Percentiles rank a stretch among this genome's conserved stretches.
Conservation (phyloP, 2,113 vertebrate genomes). For the Fregetta grallaria region DNA sequence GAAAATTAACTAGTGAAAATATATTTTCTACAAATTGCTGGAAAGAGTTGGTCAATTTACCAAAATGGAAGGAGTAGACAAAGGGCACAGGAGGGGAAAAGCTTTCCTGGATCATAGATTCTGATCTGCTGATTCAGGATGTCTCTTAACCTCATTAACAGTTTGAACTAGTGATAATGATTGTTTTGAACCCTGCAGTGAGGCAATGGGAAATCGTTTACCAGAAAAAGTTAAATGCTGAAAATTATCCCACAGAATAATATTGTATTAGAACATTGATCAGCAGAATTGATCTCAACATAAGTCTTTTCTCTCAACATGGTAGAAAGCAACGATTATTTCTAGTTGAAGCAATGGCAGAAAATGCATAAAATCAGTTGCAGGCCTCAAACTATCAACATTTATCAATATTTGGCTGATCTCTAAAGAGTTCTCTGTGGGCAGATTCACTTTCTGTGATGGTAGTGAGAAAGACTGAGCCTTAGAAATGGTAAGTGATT, state of each 20-base stretch:
- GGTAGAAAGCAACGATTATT: neutral
- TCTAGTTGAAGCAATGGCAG: neutral
- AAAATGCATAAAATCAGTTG: neutral
- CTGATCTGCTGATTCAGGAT: constrained; percentile 74
- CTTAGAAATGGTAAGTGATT: neutral
- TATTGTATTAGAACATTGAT: constrained; percentile 29
- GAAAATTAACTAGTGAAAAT: constrained; percentile 61
- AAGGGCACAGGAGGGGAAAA: constrained; percentile 1
- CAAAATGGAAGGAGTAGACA: neutral
- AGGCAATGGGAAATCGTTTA: constrained; percentile 47
- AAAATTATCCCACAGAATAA: constrained; percentile 25
- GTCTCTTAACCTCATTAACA: constrained; percentile 66
- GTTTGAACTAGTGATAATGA: constrained; percentile 48
- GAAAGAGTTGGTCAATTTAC: constrained; percentile 47
- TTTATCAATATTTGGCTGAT: neutral
- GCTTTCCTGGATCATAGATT: constrained; percentile 55
- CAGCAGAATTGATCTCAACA: constrained; percentile 13
- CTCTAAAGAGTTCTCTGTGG: neutral
- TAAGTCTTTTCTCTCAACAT: neutral
- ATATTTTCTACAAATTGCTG: constrained; percentile 62
- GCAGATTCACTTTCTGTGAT: neutral
- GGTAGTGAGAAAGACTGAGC: neutral
- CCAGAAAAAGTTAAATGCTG: constrained; percentile 13
- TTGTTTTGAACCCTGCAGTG: constrained; percentile 38
- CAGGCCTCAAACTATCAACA: constrained; percentile 7